Evolutionary conservation across 2,797 vertebrate genomes (phyloP).

Genomic region (Hephaestus fuliginosus): DNA sequence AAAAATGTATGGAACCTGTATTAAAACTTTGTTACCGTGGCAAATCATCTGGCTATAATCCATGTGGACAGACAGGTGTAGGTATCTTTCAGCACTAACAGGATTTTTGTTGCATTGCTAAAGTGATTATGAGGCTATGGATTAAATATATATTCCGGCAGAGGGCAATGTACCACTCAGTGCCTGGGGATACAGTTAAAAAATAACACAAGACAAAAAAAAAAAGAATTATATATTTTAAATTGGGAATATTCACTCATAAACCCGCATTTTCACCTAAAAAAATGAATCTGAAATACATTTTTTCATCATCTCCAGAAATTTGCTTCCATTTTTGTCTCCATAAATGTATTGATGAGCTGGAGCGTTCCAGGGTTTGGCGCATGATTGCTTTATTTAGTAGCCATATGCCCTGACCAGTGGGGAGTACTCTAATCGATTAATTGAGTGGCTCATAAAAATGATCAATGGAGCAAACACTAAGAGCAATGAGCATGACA

Average conservation of each 20-base stretch:
- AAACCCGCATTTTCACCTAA: not conserved
- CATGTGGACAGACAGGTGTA: constrained; percentile 86
- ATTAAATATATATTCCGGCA: constrained; percentile 73
- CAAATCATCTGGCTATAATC: constrained; percentile 86
- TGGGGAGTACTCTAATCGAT: constrained; percentile 93
- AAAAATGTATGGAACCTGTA: constrained; percentile 88
- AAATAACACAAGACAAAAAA: constrained; percentile 20
- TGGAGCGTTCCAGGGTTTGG: constrained; percentile 82
- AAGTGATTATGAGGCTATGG: constrained; percentile 77
- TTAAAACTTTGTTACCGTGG: constrained; percentile 91
- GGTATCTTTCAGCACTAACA: constrained; percentile 81
- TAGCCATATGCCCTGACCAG: constrained; percentile 89
- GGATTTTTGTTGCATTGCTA: constrained; percentile 81
- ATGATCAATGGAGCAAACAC: constrained; percentile 89
- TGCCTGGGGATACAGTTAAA: constrained; percentile 15
- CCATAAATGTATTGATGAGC: constrained; percentile 81
- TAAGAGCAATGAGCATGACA: constrained; percentile 84
- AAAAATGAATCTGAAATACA: not conserved
- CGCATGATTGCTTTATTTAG: constrained; percentile 91
- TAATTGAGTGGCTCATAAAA: constrained; percentile 92
- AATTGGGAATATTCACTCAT: constrained; percentile 4
- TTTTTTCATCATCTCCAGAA: not conserved
- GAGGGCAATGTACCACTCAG: constrained; percentile 53
- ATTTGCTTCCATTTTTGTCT: constrained; percentile 31
- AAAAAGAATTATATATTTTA: constrained; percentile 35